phyloP scores from a whole-genome alignment of 2,888 invertebrate genomes.

The Metellina segmentata region DNA sequence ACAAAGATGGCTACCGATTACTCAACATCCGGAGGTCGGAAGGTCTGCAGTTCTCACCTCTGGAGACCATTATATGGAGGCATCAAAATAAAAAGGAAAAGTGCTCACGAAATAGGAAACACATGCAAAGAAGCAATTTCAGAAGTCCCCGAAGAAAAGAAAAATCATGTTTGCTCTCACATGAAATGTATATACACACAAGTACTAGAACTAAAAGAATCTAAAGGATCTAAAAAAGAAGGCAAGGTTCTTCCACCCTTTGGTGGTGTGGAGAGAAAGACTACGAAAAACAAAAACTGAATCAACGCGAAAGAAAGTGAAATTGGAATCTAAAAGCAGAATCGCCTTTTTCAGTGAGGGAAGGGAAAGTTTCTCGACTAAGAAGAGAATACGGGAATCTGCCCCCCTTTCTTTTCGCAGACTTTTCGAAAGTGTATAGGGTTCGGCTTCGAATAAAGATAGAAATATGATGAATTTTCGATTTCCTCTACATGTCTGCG shows the following conservation, averaged over 20 bases:
- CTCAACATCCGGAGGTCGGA: not conserved
- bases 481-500: not conserved
- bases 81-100: constrained; percentile 39
- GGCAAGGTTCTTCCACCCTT: constrained; percentile 35
- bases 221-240: constrained; percentile 32
- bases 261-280: constrained; percentile 46
- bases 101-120: constrained; percentile 64
- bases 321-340: constrained; percentile 74
- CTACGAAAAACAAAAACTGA: constrained; percentile 20
- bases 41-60: constrained; percentile 66
- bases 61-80: constrained; percentile 47
- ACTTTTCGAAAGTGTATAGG: not conserved
- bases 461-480: constrained; percentile 30
- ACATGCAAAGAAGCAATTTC: constrained; percentile 74
- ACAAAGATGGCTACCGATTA: constrained; percentile 51
- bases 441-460: constrained; percentile 7
- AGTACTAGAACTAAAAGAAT: constrained; percentile 49
- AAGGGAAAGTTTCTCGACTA: constrained; percentile 20
- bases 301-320: constrained; percentile 49
- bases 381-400: not conserved
- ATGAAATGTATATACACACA: constrained; percentile 74
- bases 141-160: constrained; percentile 63
- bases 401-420: constrained; percentile 19
- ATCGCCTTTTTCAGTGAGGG: constrained; percentile 37
- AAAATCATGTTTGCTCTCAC: constrained; percentile 71